Evolutionary conservation across 2,888 invertebrate genomes (phyloP).

Genomic region (Temnothorax rugatulus): DNA sequence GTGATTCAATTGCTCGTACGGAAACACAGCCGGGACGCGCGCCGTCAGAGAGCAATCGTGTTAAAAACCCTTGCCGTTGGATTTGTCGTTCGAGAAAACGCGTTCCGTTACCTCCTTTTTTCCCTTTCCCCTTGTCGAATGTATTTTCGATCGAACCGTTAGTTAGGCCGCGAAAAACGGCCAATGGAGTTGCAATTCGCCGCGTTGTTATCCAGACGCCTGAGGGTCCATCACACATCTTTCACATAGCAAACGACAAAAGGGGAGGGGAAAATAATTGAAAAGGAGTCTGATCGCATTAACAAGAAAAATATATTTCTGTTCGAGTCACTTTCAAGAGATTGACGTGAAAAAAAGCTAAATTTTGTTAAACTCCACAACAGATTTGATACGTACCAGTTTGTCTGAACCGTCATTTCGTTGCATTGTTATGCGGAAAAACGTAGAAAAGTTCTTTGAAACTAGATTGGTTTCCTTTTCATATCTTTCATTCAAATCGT

Average conservation of each 20-base stretch:
- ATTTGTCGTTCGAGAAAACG: conserved; percentile 58
- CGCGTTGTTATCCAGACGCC: conserved; percentile 48
- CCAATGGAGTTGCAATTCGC: conserved; percentile 56
- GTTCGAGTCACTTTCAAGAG: conserved; percentile 40
- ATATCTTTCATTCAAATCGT: background rate
- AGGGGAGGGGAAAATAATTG: conserved; percentile 59
- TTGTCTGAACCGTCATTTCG: background rate
- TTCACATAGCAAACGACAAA: conserved; percentile 40
- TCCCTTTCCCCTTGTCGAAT: conserved; percentile 22
- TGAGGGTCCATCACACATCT: conserved; percentile 51
- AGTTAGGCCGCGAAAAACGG: conserved; percentile 43
- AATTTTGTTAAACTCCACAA: background rate
- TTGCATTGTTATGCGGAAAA: background rate
- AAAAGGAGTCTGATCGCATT: conserved; percentile 17
- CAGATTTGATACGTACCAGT: background rate
- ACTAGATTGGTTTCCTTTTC: background rate
- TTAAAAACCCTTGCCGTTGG: conserved; percentile 61
- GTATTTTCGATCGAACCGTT: conserved; percentile 59
- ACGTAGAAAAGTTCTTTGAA: background rate
- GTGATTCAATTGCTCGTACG: conserved; percentile 67
- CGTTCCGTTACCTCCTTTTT: conserved; percentile 29
- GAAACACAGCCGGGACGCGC: conserved; percentile 62
- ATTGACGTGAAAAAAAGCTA: background rate
- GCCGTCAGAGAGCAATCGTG: conserved; percentile 61
- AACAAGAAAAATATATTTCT: conserved; percentile 47